Evolutionary conservation across 2,797 vertebrate genomes (phyloP).

Genomic region (Prunella strophiata): DNA sequence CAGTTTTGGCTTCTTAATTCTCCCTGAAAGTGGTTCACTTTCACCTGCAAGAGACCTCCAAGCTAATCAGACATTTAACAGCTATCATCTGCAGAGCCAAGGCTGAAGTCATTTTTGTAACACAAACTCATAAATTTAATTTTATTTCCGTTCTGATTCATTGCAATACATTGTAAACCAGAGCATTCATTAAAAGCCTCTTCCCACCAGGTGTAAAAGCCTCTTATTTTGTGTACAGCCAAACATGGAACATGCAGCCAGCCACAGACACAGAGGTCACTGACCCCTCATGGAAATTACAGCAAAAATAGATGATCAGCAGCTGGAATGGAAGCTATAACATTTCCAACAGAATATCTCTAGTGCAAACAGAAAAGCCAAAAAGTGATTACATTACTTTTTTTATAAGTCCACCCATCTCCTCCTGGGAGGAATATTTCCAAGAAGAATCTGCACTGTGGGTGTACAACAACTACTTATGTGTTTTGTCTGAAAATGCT

Average conservation of each 20-base stretch:
- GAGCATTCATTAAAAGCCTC: background rate
- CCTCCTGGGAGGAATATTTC: slow-evolving; percentile 9
- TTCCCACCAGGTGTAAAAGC: background rate
- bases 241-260: background rate
- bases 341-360: background rate
- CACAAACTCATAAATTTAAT: background rate
- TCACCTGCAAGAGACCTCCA: background rate
- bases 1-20: background rate
- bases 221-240: background rate
- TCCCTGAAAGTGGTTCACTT: background rate
- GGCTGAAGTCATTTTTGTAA: background rate
- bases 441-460: background rate
- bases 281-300: background rate
- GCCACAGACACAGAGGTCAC: background rate
- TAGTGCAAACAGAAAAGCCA: slow-evolving; percentile 4
- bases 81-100: background rate
- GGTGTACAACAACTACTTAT: background rate
- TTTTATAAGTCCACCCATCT: background rate
- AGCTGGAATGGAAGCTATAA: background rate
- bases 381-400: background rate
- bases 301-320: background rate
- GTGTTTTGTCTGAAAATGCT: background rate
- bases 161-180: background rate
- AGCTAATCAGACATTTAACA: accelerated
- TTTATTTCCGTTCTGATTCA: background rate